Evolutionary conservation across 2,888 invertebrate genomes (phyloP).

Genomic region (Erpobdella octoculata): DNA sequence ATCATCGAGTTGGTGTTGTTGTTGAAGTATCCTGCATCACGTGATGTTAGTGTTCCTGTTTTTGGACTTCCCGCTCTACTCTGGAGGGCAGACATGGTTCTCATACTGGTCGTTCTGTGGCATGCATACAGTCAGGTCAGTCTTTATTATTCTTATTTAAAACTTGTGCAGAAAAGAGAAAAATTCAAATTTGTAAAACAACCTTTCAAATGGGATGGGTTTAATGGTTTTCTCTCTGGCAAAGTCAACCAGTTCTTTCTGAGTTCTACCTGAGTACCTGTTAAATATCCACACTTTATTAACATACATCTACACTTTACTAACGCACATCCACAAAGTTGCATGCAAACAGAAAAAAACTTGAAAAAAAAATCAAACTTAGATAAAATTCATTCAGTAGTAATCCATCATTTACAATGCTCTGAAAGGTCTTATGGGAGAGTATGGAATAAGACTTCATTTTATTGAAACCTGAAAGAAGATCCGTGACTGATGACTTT

Average conservation of each 20-base stretch:
- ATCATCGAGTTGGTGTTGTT: constrained; percentile 19
- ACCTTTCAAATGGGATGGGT: constrained; percentile 58
- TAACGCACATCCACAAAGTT: too few species aligned
- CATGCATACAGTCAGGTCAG: too few species aligned
- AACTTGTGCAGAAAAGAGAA: not conserved
- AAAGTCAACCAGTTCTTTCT: constrained; percentile 95
- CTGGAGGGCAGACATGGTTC: constrained; percentile 45
- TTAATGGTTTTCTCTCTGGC: constrained; percentile 94
- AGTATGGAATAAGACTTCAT: not conserved
- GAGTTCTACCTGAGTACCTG: constrained; percentile 96
- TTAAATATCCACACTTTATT: too few species aligned
- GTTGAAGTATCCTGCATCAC: constrained; percentile 37
- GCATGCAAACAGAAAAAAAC: not conserved
- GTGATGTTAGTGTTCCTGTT: constrained; percentile 46
- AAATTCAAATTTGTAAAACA: not conserved
- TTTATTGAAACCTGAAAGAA: constrained; percentile 72
- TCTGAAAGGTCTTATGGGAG: too few species aligned
- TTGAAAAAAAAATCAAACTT: not conserved
- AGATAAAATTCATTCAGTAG: not conserved
- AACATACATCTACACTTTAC: too few species aligned
- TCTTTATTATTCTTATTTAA: too few species aligned
- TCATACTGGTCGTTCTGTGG: constrained; percentile 47
- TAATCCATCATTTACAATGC: too few species aligned
- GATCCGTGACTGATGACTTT: constrained; percentile 86
- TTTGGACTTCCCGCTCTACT: constrained; percentile 50